A percentile compares a stretch with the other conserved stretches of the same genome.
phyloP scores from a whole-genome alignment of 2,113 vertebrate species.

The Paralichthys olivaceus region DNA sequence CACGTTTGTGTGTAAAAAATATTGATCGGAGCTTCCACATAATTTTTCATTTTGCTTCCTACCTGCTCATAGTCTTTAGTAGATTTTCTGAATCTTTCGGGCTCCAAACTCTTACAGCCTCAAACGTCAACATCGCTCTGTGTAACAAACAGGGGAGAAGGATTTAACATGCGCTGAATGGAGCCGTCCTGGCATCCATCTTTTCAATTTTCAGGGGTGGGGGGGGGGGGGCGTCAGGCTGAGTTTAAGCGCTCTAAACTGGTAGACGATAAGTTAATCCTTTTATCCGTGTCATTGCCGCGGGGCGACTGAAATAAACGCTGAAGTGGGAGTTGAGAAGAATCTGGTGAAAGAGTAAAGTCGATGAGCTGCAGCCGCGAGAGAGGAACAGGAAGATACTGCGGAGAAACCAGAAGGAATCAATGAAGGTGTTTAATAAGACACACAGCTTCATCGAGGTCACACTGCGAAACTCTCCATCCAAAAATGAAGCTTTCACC shows the following conservation, averaged over 20 bases:
- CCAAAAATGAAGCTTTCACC: background rate
- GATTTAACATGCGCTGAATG: slow-evolving; percentile 56
- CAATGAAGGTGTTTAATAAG: slow-evolving; percentile 2
- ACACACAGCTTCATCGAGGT: background rate
- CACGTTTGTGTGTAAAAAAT: background rate
- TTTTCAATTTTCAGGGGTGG: slow-evolving; percentile 62
- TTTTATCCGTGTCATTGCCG: slow-evolving; percentile 67
- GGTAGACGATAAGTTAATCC: slow-evolving; percentile 68
- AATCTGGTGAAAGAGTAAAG: slow-evolving; percentile 32
- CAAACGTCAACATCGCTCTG: slow-evolving; percentile 19
- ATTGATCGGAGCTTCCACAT: background rate
- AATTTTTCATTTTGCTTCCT: background rate
- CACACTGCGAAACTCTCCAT: too few species aligned
- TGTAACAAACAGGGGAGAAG: slow-evolving; percentile 39
- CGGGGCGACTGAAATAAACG: slow-evolving; percentile 55
- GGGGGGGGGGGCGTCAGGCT: slow-evolving; percentile 60
- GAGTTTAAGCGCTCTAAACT: slow-evolving; percentile 67
- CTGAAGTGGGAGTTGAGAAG: slow-evolving; percentile 21
- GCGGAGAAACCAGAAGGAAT: slow-evolving; percentile 14
- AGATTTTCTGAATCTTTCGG: background rate
- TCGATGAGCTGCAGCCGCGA: slow-evolving; percentile 9
- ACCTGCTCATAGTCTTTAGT: background rate
- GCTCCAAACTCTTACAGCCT: background rate
- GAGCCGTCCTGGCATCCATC: slow-evolving; percentile 55
- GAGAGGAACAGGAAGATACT: background rate